Percentiles rank a stretch among this genome's conserved stretches.
Evolutionary conservation across 2,797 vertebrate species (phyloP).

Genomic region (Halcyon smyrnensis): DNA sequence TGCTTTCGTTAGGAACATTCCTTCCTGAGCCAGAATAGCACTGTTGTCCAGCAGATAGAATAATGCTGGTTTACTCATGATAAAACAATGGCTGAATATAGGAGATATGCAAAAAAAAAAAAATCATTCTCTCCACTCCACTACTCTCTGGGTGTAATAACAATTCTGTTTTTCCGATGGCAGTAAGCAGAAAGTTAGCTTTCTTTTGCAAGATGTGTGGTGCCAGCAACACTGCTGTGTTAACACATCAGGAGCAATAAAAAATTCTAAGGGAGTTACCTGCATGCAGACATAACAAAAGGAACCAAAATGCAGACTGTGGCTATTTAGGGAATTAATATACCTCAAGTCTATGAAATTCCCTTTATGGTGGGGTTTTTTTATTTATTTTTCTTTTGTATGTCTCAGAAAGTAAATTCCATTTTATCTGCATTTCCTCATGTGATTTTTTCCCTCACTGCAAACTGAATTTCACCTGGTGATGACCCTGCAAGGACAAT

Average conservation of each 20-base stretch:
- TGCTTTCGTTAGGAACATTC: background rate
- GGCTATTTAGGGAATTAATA: background rate
- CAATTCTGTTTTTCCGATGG: background rate
- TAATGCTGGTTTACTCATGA: background rate
- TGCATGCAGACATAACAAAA: background rate
- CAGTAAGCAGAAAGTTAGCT: background rate
- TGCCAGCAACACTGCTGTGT: background rate
- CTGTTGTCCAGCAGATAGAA: background rate
- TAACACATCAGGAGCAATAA: background rate
- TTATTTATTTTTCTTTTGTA: background rate
- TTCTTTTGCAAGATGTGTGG: background rate
- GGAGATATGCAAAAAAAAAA: background rate
- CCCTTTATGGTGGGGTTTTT: background rate
- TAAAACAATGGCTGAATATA: background rate
- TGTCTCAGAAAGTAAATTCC: background rate
- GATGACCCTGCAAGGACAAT: background rate
- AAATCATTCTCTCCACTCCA: background rate
- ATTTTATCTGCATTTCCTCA: background rate
- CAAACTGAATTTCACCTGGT: background rate
- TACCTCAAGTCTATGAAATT: background rate
- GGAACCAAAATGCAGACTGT: background rate
- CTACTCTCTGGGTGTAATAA: background rate
- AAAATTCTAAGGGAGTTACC: background rate
- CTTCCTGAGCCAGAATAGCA: background rate
- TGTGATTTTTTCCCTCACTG: background rate